Evolutionary conservation across 1,140 invertebrate species (phyloP).

Genomic region (Drosophila paulistorum): DNA sequence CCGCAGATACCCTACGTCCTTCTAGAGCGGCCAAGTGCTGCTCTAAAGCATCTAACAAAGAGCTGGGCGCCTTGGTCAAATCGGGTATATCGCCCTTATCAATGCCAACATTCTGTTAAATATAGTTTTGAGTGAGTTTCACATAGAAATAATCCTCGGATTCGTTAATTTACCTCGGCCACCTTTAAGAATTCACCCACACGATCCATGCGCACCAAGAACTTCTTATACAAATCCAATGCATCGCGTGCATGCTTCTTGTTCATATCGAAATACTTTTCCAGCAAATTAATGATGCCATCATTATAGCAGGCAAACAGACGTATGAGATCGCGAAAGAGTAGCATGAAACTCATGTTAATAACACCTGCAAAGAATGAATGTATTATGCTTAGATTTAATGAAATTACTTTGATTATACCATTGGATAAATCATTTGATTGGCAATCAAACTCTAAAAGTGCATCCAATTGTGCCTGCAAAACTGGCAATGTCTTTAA

Average conservation of each 20-base stretch:
- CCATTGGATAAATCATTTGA: conserved; percentile 98
- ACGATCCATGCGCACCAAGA: conserved; percentile 98
- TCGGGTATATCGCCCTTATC: conserved; percentile 99
- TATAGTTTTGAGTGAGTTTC: neutral
- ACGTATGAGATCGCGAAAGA: conserved; percentile 99
- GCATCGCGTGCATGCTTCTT: conserved; percentile 99
- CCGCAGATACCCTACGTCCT: conserved; percentile 94
- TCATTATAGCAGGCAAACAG: conserved; percentile 99
- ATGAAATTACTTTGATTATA: conserved; percentile 7
- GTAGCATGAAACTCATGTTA: conserved; percentile 98
- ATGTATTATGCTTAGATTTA: too few relatives aligned
- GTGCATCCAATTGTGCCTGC: conserved; percentile 96
- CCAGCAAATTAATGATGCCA: conserved; percentile 99
- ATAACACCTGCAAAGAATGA: conserved; percentile 88
- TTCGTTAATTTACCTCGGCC: conserved; percentile 88
- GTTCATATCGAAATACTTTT: conserved; percentile 99
- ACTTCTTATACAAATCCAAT: conserved; percentile 99
- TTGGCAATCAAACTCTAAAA: conserved; percentile 99
- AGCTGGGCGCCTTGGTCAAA: conserved; percentile 99
- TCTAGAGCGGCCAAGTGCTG: conserved; percentile 97
- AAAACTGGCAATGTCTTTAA: conserved; percentile 98
- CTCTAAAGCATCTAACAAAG: conserved; percentile 97
- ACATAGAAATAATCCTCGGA: neutral
- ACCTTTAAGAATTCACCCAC: conserved; percentile 99
- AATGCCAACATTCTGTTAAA: conserved; percentile 95